Evolutionary conservation across 1,140 invertebrate genomes (phyloP).

Genomic region (Pantala flavescens): DNA sequence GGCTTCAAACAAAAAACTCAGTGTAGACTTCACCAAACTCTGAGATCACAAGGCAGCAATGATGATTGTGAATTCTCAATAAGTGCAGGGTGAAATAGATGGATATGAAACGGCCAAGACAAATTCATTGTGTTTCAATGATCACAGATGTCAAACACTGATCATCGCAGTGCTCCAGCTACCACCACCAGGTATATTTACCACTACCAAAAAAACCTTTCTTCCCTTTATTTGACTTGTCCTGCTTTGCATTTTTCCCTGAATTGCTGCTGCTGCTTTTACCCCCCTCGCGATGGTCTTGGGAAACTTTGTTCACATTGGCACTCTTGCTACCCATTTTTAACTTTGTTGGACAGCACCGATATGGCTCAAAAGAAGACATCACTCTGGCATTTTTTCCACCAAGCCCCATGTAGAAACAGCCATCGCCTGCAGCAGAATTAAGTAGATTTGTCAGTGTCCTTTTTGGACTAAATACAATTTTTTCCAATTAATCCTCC

Average conservation of each 20-base stretch:
- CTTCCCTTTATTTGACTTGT: constrained; percentile 51
- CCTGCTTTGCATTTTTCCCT: constrained; percentile 35
- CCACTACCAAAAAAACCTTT: constrained; percentile 71
- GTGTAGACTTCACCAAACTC: background rate
- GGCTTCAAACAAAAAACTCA: background rate
- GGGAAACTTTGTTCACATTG: constrained; percentile 42
- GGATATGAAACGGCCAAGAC: background rate
- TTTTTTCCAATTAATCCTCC: background rate
- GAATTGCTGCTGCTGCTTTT: constrained; percentile 21
- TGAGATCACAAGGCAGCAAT: constrained; percentile 13
- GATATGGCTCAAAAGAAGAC: constrained; percentile 74
- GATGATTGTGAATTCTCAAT: constrained; percentile 11
- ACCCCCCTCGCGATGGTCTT: constrained; percentile 30
- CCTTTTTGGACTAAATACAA: background rate
- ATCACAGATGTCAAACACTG: constrained; percentile 16
- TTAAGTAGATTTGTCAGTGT: constrained; percentile 43
- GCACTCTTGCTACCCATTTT: constrained; percentile 56
- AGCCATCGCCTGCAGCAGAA: constrained; percentile 78
- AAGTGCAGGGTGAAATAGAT: background rate
- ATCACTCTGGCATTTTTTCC: constrained; percentile 64
- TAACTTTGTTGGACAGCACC: constrained; percentile 78
- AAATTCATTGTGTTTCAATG: constrained; percentile 14
- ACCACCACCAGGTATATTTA: constrained; percentile 59
- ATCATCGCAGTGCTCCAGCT: constrained; percentile 26
- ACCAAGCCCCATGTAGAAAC: constrained; percentile 88